Evolutionary conservation across 2,888 invertebrate genomes (phyloP), one percentile per base, ranked within the genome.

Genomic region (Drosophila mulleri): DNA sequence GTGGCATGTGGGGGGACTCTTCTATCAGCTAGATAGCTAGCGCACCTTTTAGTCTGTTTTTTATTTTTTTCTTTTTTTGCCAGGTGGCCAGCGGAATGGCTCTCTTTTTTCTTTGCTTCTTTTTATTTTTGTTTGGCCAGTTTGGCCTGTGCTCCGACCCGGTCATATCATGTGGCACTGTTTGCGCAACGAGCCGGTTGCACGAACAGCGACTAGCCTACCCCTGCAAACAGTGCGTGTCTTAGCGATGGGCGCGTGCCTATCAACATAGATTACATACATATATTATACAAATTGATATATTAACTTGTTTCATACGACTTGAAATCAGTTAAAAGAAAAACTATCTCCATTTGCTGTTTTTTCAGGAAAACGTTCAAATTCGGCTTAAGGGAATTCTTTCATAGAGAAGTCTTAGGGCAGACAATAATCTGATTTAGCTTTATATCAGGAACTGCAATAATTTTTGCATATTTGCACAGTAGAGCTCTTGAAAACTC

Each of bases 111-210:
- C 16, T 41, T 64, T 18, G 12, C 4, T 32, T 12, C 37, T 2
- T 11, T 18, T 45, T 2, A n/a, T 12, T 18, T 45, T 29, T 48
- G 61, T 39, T 41, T 62, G 65, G 60, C 71, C 80, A 79, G 68
- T 32, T 61, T 66, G 73, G 58, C 69, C 39, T 56, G 48, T 67
- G 68, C 59, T 47, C 42, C 39, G 42, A 16, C 32, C 60, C 70
- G 62, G 74, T 74, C 76, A 77, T 77, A 78, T 77, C 78, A 71
- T 78, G 52, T 77, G 78, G 78, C 77, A 75, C 23, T 74, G 77
- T 78, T 77, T 83, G 75, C 85, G 81, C 88, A 84, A 84, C 83
- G 70, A 61, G 76, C 42, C 67, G 70, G 66, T 63, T 64, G 83
- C 83, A 83, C 83, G 83, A 83, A 77, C 81, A 48, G 58, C 58